phyloP scores from a whole-genome alignment of 2,113 vertebrate genomes.

The Nothoprocta perdicaria region DNA sequence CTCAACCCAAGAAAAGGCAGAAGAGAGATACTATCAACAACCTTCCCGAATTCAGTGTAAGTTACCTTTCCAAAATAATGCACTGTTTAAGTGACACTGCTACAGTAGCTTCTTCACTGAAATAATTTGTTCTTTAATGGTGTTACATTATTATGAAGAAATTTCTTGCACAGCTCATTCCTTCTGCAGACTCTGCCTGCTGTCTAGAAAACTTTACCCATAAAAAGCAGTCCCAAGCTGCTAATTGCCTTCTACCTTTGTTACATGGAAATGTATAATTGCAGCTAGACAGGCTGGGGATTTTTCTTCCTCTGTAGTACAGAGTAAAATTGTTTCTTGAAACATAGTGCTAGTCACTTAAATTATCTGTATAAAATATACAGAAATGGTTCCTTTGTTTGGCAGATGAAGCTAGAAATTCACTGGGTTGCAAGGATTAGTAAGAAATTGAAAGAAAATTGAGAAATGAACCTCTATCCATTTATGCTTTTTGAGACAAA shows the following conservation, averaged over 20 bases:
- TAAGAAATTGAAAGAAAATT: not conserved
- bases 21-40: conserved; percentile 88
- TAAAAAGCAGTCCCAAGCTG: not conserved
- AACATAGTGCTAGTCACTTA: conserved; percentile 26
- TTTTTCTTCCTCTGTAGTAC: conserved; percentile 17
- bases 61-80: conserved; percentile 57
- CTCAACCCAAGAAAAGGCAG: conserved; percentile 82
- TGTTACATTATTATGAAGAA: not conserved
- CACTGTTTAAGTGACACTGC: not conserved
- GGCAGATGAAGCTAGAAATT: not conserved
- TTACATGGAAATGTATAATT: not conserved
- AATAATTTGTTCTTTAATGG: conserved; percentile 24
- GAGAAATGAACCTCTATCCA: not conserved
- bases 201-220: not conserved
- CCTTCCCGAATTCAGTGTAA: conserved; percentile 89
- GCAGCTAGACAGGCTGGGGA: not conserved
- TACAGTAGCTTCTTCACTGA: not conserved
- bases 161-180: not conserved
- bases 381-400: conserved; percentile 31
- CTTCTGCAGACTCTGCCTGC: not conserved
- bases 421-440: not conserved
- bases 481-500: not conserved
- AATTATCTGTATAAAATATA: conserved; percentile 16
- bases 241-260: not conserved
- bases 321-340: conserved; percentile 19